These are phyloP conservation scores for Perizoma affinitatum DNA, from an alignment of 2,888 invertebrate species.

Conservation along the genomic window DNA sequence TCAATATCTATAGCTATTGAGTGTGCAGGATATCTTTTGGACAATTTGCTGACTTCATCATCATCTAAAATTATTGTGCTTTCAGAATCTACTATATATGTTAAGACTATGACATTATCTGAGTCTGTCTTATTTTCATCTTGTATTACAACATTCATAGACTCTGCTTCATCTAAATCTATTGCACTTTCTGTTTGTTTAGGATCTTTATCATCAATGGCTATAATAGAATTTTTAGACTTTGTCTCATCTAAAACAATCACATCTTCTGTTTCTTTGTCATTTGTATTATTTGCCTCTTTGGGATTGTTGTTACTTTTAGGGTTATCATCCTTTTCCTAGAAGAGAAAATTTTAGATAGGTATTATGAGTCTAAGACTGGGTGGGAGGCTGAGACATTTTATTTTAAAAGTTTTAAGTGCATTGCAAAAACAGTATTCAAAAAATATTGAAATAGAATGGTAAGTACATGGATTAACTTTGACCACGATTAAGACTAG, in stretches of 20 bases:
- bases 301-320: neutral
- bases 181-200: neutral
- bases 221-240: neutral
- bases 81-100: constrained; percentile 11
- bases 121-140: constrained; percentile 10
- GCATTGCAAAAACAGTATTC: no score
- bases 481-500: no score
- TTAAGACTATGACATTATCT: constrained; percentile 13
- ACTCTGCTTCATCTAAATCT: constrained; percentile 16
- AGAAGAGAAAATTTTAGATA: no score
- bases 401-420: no score
- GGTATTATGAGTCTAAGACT: no score
- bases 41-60: constrained; percentile 4
- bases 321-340: neutral
- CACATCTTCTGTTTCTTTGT: neutral
- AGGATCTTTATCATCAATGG: neutral
- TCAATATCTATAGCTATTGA: constrained; percentile 12
- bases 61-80: constrained; percentile 18
- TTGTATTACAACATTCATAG: neutral
- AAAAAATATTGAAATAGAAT: no score
- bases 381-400: no score
- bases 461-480: no score
- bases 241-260: neutral
- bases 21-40: neutral
- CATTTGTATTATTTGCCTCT: neutral